Evolutionary conservation across 2,113 vertebrate species (phyloP).

Genomic region (Colistium nudipinnis): DNA sequence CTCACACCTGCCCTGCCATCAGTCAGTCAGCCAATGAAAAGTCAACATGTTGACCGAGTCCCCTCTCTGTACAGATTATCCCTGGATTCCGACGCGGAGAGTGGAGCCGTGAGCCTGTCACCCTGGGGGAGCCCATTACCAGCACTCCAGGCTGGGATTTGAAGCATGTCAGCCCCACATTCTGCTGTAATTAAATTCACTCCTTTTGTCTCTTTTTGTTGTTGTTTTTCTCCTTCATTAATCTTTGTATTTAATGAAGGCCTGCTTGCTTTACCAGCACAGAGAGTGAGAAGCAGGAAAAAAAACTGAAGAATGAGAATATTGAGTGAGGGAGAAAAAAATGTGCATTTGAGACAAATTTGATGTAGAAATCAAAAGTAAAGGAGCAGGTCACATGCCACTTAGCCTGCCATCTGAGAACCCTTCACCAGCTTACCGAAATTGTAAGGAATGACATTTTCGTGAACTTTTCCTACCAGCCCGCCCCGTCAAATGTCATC

Average conservation of each 20-base stretch:
- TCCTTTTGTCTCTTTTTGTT: constrained; percentile 47
- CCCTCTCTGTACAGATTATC: constrained; percentile 34
- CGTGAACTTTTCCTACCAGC: too few relatives aligned
- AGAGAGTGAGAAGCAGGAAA: constrained; percentile 15
- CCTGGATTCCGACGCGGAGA: constrained; percentile 10
- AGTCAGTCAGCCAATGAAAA: constrained; percentile 17
- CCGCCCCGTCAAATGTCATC: too few relatives aligned
- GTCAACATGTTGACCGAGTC: constrained; percentile 11
- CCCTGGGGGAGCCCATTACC: constrained; percentile 67
- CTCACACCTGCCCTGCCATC: too few relatives aligned
- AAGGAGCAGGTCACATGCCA: not conserved
- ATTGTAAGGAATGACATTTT: too few relatives aligned
- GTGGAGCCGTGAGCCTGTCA: constrained; percentile 19
- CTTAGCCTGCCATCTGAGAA: too few relatives aligned
- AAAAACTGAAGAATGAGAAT: not conserved
- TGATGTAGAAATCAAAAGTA: constrained; percentile 3
- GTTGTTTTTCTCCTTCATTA: constrained; percentile 60
- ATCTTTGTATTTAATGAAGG: constrained; percentile 67
- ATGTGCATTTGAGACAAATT: not conserved
- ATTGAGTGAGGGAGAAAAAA: not conserved
- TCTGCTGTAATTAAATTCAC: constrained; percentile 56
- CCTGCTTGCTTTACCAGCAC: constrained; percentile 32
- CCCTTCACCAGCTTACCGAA: too few relatives aligned
- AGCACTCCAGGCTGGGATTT: constrained; percentile 51
- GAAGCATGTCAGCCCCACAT: constrained; percentile 55